phyloP scores from a whole-genome alignment of 1,140 invertebrate genomes.

The Apolygus lucorum region DNA sequence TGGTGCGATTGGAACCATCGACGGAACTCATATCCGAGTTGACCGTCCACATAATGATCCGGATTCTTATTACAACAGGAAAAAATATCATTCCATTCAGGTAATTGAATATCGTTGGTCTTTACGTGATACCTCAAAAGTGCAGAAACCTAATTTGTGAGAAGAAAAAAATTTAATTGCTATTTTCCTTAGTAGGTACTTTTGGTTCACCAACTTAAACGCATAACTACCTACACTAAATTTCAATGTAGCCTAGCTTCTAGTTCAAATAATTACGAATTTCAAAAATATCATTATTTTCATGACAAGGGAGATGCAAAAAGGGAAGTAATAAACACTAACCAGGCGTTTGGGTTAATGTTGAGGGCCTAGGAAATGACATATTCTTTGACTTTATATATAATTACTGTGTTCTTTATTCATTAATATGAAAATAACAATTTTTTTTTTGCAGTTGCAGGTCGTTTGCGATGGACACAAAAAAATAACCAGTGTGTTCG shows the following conservation, averaged over 20 bases:
- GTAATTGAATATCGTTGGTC: no score
- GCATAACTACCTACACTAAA: no score
- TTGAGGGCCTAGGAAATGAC: no score
- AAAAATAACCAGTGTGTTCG: conserved; percentile 30
- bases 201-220: no score
- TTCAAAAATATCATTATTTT: not conserved
- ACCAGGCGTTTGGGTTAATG: no score
- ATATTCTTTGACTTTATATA: no score
- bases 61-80: conserved; percentile 32
- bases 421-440: not conserved
- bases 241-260: no score
- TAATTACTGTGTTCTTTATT: no score
- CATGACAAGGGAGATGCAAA: not conserved
- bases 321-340: no score
- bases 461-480: conserved; percentile 26
- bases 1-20: conserved; percentile 34
- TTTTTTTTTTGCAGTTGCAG: not conserved
- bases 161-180: not conserved
- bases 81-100: conserved; percentile 32
- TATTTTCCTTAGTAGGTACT: no score
- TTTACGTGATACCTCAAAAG: not conserved
- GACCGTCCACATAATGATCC: conserved; percentile 31
- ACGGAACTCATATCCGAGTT: conserved; percentile 33
- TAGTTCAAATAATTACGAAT: no score
- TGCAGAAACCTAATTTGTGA: not conserved